These are phyloP conservation scores for Furnarius figulus DNA, from an alignment of 2,113 vertebrate genomes.

Conservation along the genomic window DNA sequence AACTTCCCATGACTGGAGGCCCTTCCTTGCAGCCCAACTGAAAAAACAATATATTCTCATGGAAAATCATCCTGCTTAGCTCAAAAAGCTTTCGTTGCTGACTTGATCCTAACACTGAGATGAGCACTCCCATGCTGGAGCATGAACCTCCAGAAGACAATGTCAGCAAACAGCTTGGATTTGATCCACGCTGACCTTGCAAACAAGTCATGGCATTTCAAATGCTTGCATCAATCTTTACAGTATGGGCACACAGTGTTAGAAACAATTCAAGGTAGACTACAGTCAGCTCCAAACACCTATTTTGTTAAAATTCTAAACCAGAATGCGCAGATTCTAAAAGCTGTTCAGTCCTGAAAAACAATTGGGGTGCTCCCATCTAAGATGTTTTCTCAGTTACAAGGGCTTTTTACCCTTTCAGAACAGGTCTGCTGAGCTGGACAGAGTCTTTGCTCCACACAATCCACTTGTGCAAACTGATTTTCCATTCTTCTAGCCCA, in stretches of 20 bases:
- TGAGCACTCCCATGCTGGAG: fast-evolving
- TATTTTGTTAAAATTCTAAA: background rate
- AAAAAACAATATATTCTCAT: background rate
- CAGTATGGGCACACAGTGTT: background rate
- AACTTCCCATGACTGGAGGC: background rate
- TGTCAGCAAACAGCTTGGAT: background rate
- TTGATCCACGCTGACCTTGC: background rate
- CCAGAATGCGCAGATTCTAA: background rate
- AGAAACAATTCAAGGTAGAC: background rate
- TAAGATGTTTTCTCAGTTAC: background rate
- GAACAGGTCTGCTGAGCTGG: background rate
- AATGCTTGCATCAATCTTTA: background rate
- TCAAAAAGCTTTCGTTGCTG: background rate
- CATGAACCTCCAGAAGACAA: background rate
- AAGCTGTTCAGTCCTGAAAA: background rate
- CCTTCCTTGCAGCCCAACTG: background rate
- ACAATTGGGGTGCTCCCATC: background rate
- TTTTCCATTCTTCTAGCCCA: background rate
- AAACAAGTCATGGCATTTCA: background rate
- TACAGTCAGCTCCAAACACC: background rate
- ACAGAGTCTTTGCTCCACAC: background rate
- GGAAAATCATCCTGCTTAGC: background rate
- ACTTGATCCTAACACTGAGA: background rate
- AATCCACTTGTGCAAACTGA: background rate
- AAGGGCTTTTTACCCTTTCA: background rate